Evolutionary conservation across 2,888 invertebrate genomes (phyloP).

Genomic region (Lucinisca nassula): DNA sequence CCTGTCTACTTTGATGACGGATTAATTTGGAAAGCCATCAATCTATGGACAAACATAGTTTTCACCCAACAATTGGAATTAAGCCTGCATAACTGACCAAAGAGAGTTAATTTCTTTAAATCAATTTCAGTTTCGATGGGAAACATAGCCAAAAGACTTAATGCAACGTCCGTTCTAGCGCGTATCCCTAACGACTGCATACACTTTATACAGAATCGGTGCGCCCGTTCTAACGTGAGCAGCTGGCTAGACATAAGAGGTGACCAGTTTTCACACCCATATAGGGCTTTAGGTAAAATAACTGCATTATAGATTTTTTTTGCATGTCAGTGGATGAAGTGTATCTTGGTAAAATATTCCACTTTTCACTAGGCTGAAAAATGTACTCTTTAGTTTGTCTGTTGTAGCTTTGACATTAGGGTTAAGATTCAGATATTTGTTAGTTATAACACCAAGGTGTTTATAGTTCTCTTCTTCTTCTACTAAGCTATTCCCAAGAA

Average conservation of each 20-base stretch:
- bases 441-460: constrained; percentile 15
- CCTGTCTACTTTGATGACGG: background rate
- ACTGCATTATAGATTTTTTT: constrained; percentile 24
- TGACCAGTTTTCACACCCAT: constrained; percentile 45
- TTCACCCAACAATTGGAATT: background rate
- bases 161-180: constrained; percentile 34
- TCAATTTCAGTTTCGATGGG: constrained; percentile 45
- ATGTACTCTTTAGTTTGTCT: constrained; percentile 4
- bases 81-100: constrained; percentile 35
- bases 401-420: constrained; percentile 10
- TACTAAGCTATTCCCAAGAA: background rate
- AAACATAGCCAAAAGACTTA: constrained; percentile 11
- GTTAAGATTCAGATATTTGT: background rate
- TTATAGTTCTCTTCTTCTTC: background rate
- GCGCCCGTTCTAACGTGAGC: constrained; percentile 23
- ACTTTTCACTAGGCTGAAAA: constrained; percentile 9
- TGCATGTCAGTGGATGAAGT: constrained; percentile 24
- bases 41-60: constrained; percentile 7
- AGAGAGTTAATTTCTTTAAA: constrained; percentile 33
- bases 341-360: background rate
- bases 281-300: constrained; percentile 35
- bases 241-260: constrained; percentile 6
- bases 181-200: constrained; percentile 5
- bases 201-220: constrained; percentile 38
- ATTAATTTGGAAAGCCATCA: background rate